These are phyloP conservation scores for Garra rufa DNA, from an alignment of 2,113 vertebrate genomes.

Conservation along the genomic window DNA sequence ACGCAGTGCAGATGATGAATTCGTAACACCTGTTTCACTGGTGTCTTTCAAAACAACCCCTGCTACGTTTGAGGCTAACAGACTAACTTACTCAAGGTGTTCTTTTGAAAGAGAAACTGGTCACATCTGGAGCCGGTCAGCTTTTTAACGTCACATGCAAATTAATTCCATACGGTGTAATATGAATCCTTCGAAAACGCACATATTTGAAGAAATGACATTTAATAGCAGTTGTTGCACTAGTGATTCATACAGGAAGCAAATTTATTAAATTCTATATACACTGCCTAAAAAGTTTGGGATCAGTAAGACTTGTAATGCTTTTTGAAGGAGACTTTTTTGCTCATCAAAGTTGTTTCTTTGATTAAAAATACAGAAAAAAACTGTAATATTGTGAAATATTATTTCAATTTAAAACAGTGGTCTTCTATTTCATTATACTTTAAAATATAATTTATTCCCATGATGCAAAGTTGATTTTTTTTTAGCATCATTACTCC, in stretches of 20 bases:
- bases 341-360: no score
- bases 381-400: no score
- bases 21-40: conserved; percentile 20
- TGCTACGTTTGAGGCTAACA: neutral
- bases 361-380: no score
- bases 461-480: no score
- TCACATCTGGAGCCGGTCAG: conserved; percentile 30
- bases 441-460: no score
- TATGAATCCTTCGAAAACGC: neutral
- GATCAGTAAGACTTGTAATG: no score
- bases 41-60: conserved; percentile 30
- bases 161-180: neutral
- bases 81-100: neutral
- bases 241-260: neutral
- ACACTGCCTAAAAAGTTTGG: no score
- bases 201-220: neutral
- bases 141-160: neutral
- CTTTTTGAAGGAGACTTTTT: no score
- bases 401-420: no score
- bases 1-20: conserved; percentile 48
- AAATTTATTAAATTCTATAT: no score
- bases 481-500: no score
- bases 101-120: neutral
- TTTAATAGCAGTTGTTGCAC: neutral
- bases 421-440: no score